These are phyloP conservation scores for Ectemnius lituratus DNA, from an alignment of 2,888 invertebrate species.

Conservation along the genomic window DNA sequence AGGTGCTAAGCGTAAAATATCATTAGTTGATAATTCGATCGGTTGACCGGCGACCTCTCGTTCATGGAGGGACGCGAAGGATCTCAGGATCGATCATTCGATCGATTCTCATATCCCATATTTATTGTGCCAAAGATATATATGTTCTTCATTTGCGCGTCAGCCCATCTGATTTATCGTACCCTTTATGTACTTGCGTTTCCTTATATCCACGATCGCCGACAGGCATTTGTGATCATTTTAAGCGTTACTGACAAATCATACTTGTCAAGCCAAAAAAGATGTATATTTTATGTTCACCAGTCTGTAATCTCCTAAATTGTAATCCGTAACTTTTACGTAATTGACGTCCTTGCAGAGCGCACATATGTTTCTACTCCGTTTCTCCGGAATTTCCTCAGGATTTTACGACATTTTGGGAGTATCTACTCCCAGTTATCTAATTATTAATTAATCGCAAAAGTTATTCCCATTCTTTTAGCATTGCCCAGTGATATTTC, in stretches of 20 bases:
- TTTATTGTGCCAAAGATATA: constrained; percentile 75
- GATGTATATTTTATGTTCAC: neutral
- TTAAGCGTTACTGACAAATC: no score
- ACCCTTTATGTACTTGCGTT: no score
- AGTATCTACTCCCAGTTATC: no score
- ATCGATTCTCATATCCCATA: constrained; percentile 58
- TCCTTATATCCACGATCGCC: no score
- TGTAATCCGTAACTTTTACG: constrained; percentile 11
- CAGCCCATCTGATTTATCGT: no score
- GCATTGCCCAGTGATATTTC: constrained; percentile 21
- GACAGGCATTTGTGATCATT: no score
- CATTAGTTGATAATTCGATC: constrained; percentile 40
- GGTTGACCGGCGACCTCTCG: constrained; percentile 27
- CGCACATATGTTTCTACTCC: constrained; percentile 14
- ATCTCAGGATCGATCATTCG: constrained; percentile 45
- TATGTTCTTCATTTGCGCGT: constrained; percentile 49
- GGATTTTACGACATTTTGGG: no score
- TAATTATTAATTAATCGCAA: no score
- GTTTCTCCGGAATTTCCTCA: neutral
- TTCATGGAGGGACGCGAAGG: constrained; percentile 32
- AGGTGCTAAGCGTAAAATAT: constrained; percentile 59
- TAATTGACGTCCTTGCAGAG: neutral
- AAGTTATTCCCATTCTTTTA: constrained; percentile 10
- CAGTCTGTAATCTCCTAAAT: constrained; percentile 8
- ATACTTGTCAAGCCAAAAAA: neutral